A percentile compares a stretch with the other conserved stretches of the same genome.
Evolutionary conservation across 2,797 vertebrate species (phyloP).

Genomic region (Acropternis orthonyx): DNA sequence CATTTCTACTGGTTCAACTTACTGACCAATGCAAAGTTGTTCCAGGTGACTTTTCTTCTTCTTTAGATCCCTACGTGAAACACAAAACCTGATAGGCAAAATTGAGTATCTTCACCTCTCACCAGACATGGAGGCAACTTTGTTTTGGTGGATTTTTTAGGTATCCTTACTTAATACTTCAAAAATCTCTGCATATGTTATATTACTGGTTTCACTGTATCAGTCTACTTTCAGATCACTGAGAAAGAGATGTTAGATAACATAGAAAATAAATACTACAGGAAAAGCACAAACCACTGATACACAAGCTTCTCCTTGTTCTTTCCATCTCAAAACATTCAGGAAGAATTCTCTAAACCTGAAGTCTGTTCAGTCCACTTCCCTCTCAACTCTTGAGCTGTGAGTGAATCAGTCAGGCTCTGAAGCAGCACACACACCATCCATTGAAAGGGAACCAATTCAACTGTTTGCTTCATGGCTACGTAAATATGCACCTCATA

Average conservation of each 20-base stretch:
- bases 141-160: not conserved
- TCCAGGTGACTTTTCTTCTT: not conserved
- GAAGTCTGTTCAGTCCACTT: not conserved
- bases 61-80: not conserved
- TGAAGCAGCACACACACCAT: not conserved
- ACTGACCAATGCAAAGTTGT: not conserved
- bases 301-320: not conserved
- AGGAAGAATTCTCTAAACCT: not conserved
- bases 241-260: not conserved
- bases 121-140: accelerated
- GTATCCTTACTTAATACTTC: not conserved
- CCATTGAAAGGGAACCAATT: not conserved
- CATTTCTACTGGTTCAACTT: not conserved
- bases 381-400: not conserved
- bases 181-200: not conserved
- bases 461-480: not conserved
- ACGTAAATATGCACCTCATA: not conserved
- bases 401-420: not conserved
- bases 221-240: not conserved
- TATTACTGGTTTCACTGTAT: not conserved
- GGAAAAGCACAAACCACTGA: not conserved
- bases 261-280: not conserved
- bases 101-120: not conserved
- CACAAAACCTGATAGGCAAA: not conserved
- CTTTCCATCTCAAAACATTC: not conserved